Evolutionary conservation across 1,140 invertebrate species (phyloP), one percentile per base, ranked within the genome.

Genomic region (Odontomachus brunneus): DNA sequence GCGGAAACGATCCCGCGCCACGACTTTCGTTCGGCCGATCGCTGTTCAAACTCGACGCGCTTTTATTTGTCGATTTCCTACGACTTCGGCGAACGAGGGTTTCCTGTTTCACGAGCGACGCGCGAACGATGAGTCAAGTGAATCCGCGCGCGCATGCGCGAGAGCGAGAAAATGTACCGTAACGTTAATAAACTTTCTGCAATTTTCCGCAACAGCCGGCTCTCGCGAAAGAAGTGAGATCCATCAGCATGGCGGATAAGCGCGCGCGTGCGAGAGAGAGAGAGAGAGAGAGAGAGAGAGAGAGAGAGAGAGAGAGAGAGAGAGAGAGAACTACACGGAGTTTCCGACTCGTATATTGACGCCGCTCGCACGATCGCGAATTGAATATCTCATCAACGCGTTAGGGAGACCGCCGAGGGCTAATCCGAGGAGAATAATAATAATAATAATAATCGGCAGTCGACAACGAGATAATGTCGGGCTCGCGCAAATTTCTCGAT

Each of bases 61-160:
- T 82, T 75, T 82, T 82, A 76, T 82, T 82, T 82, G 81, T 82
- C 71, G 59, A 74, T 82, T 82, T 82, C 48, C 81, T 76, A 65
- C 49, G 81, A 76, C 81, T 82, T 82, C 72, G 49, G 14, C 59
- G 59, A 75, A 76, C 81, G 72, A 76, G 72, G 76, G 72, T 82
- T 82, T 82, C 81, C 81, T 82, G 81, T 82, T 82, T 17, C 69
- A 82, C 71, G 60, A 62, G 72, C 87, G 74, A 69, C 60, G 55
- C n/a, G n/a, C 33, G 33, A 53, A 69, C 51, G 65, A 80, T 80
- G 81, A 82, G 66, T 84, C 67, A 83, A 82, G 66, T 84, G 60
- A 83, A 62, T 73, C 44, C 38, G 67, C 38, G 29, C 29, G 57
- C 60, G 44, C 80, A 51, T 63, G 14, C 38, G 44, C 22, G 5